Evolutionary conservation across 2,797 vertebrate species (phyloP).

Genomic region (Etheostoma perlongum): DNA sequence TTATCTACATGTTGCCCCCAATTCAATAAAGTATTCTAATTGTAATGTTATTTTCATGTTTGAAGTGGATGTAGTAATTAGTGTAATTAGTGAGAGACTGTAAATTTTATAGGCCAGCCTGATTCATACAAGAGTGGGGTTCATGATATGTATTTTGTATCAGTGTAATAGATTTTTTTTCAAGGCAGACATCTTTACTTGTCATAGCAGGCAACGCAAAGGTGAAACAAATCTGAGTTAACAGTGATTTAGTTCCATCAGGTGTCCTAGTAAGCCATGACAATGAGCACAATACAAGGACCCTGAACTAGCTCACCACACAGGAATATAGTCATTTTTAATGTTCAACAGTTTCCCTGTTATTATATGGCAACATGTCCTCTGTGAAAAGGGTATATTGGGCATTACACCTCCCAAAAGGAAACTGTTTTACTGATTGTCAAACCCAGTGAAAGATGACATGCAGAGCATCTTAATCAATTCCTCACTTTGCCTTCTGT

Average conservation of each 20-base stretch:
- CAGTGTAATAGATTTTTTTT: too few relatives aligned
- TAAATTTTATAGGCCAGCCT: not conserved
- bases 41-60: not conserved
- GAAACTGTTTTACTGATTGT: not conserved
- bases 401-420: not conserved
- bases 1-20: not conserved
- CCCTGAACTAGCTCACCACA: not conserved
- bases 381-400: not conserved
- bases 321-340: not conserved
- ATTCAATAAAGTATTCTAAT: not conserved
- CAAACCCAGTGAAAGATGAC: constrained; percentile 8
- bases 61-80: not conserved
- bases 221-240: not conserved
- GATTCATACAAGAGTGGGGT: not conserved
- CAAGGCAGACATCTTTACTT: not conserved
- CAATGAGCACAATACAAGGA: not conserved
- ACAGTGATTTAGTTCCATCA: not conserved
- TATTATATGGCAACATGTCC: not conserved
- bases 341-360: not conserved
- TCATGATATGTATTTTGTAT: not conserved
- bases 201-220: not conserved
- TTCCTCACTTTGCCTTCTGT: constrained; percentile 7
- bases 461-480: not conserved
- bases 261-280: not conserved
- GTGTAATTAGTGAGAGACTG: not conserved